Evolutionary conservation across 2,888 invertebrate species (phyloP).

Genomic region (Plagiodera versicolora): DNA sequence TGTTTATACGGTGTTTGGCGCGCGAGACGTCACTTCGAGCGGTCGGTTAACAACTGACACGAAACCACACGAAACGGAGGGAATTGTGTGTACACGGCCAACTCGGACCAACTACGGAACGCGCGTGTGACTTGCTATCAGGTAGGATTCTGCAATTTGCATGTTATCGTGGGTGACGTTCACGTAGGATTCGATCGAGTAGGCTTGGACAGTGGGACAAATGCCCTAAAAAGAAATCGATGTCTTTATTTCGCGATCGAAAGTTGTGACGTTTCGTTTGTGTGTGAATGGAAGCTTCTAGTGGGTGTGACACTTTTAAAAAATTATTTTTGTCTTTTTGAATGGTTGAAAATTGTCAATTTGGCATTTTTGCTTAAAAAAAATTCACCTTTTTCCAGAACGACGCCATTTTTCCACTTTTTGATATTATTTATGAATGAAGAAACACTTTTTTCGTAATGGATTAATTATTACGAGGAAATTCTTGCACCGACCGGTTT

Average conservation of each 20-base stretch:
- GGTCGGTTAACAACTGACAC: conserved; percentile 49
- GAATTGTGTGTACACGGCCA: conserved; percentile 20
- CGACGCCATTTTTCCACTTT: too few species aligned
- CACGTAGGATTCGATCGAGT: conserved; percentile 10
- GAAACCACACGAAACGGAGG: conserved; percentile 37
- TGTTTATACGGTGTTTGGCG: conserved; percentile 27
- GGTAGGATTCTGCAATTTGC: conserved; percentile 36
- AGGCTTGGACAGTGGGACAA: background rate
- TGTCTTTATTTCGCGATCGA: background rate
- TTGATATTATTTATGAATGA: too few species aligned
- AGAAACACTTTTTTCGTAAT: too few species aligned
- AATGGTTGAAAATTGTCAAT: background rate
- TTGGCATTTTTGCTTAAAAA: too few species aligned
- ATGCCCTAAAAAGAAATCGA: background rate
- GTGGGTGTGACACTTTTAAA: too few species aligned
- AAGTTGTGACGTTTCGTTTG: background rate
- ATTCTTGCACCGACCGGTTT: too few species aligned
- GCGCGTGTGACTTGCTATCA: conserved; percentile 34
- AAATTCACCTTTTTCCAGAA: too few species aligned
- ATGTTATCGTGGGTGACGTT: conserved; percentile 27
- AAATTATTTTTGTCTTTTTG: too few species aligned
- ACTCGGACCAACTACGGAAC: conserved; percentile 44
- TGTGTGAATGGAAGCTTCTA: background rate
- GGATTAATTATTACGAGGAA: too few species aligned
- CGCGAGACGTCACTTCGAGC: conserved; percentile 33